These are phyloP conservation scores for Ctenosaura bakeri DNA, from an alignment of 2,797 vertebrate species.

Conservation along the genomic window DNA sequence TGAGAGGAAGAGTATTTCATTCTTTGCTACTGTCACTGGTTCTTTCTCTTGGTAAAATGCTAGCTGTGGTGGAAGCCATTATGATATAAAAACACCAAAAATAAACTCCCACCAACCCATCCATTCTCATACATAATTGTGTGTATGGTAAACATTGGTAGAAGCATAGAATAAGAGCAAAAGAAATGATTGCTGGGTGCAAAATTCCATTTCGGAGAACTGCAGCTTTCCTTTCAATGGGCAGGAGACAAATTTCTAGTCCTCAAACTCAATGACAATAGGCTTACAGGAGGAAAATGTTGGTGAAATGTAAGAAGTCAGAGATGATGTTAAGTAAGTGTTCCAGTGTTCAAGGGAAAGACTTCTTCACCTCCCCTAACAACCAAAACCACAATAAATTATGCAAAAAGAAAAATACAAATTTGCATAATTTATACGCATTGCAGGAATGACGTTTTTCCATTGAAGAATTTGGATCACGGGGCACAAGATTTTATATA, in stretches of 20 bases:
- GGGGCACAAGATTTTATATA: not conserved
- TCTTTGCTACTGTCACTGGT: not conserved
- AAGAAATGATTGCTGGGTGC: not conserved
- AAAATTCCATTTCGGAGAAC: not conserved
- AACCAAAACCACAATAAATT: not conserved
- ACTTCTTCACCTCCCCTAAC: not conserved
- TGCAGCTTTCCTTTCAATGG: not conserved
- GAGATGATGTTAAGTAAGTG: not conserved
- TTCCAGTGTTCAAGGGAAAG: not conserved
- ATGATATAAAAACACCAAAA: not conserved
- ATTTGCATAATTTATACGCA: not conserved
- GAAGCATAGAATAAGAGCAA: not conserved
- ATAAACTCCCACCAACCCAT: not conserved
- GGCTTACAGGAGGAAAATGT: not conserved
- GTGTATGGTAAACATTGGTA: not conserved
- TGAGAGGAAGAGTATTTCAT: not conserved
- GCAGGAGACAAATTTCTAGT: not conserved
- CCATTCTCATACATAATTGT: not conserved
- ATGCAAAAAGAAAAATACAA: not conserved
- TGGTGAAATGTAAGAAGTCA: not conserved
- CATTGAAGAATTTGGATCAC: not conserved
- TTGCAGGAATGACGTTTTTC: not conserved
- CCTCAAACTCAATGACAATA: not conserved
- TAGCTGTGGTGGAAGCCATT: not conserved
- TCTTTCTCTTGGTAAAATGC: not conserved